Evolutionary conservation across 2,888 invertebrate species (phyloP), one percentile per base, ranked within the genome.

Genomic region (Willowsia nigromaculata): DNA sequence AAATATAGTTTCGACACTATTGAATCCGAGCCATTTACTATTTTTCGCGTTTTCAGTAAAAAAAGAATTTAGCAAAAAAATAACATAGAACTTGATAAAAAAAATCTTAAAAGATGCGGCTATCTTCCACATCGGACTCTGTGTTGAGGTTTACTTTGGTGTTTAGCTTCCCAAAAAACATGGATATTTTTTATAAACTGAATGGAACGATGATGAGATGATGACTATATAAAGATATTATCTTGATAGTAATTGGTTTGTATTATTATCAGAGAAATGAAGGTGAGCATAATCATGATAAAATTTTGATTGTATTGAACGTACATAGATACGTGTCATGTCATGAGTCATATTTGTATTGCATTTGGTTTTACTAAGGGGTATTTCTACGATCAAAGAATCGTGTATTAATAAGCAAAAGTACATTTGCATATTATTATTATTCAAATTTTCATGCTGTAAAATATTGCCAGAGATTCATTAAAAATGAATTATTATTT

Each of bases 151-250:
- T 30, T 71, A 37, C 68, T 65, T 11, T n/a, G 18, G 40, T 43
- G 53, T 81, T 25, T 18, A 15, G 53, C 43, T 40, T 30, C 40
- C 11, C 18, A 81, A 62, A 81, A 62, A 65, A 62, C n/a, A 37
- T 81, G 27, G 53, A 76, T 76, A 40, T 50, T 53, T 78, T 82
- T 37, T 88, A 85, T 89, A 68, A 65, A 82, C 78, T 85, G 83
- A 83, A 90, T 78, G 88, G 82, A 88, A 74, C 85, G 85, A 88
- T 62, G 85, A 90, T 76, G 65, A 90, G 85, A 88, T 76, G 65
- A 88, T 82, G 84, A 50, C 47, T 50, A 43, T 27, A 74, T 74
- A 74, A 88, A 90, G 85, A 88, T 74, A 88, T 87, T 88, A 82
- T 83, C 82, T 74, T 30, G 27, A 25, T 84, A 59, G 76, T 88